Conservation (phyloP, 2,888 invertebrate genomes). For the Lottia gigantea region DNA sequence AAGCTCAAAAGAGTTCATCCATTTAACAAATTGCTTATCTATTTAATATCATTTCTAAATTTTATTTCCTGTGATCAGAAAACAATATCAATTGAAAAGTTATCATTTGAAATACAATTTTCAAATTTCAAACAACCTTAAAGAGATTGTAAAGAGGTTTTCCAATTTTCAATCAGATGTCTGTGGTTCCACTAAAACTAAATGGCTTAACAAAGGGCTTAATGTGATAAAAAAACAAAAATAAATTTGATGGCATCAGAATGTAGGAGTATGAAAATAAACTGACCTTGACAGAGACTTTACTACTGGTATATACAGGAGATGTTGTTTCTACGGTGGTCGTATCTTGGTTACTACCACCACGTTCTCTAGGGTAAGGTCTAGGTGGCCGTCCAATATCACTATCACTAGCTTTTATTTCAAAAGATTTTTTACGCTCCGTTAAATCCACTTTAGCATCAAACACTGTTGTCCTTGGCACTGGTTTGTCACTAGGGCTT, state of each 20-base stretch:
- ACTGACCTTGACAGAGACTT: constrained; percentile 18
- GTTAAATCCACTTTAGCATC: constrained; percentile 28
- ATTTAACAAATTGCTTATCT: background rate
- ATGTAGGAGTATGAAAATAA: background rate
- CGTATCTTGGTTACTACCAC: background rate
- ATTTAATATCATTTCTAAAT: background rate
- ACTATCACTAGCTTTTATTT: constrained; percentile 19
- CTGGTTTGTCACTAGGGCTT: constrained; percentile 28
- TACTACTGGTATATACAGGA: constrained; percentile 15
- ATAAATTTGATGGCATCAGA: too few relatives aligned
- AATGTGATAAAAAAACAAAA: too few relatives aligned
- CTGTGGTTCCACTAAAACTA: too few relatives aligned
- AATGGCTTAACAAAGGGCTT: too few relatives aligned
- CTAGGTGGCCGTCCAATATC: background rate
- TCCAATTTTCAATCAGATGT: too few relatives aligned
- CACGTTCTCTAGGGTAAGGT: background rate
- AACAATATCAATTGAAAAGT: constrained; percentile 3
- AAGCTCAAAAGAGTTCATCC: background rate
- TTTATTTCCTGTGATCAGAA: background rate
- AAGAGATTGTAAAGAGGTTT: too few relatives aligned
- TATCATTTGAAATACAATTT: too few relatives aligned
- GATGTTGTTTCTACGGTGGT: background rate
- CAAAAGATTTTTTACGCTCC: constrained; percentile 31
- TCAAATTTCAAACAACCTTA: too few relatives aligned
- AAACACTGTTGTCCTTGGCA: constrained; percentile 17